Evolutionary conservation across 2,797 vertebrate genomes (phyloP), one percentile per base, ranked within the genome.

Genomic region (Peromyscus melanophrys): DNA sequence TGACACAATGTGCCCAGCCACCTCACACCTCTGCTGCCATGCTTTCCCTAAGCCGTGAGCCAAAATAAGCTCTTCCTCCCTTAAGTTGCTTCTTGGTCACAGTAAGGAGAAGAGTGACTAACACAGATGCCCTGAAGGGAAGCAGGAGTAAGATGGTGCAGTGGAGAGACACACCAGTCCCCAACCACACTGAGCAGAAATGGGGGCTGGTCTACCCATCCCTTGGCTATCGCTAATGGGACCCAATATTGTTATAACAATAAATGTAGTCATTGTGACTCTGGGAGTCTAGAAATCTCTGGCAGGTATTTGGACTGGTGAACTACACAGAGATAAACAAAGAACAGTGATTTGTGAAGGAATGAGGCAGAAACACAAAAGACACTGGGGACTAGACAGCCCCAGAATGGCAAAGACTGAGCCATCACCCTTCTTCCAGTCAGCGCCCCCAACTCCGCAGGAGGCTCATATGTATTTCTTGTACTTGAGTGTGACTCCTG

Each of bases 361-460:
- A 76, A 90, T 46, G 25, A n/a, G 9, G 52, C 76, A 34, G n/a
- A 82, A 67, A 46, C 19, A 23, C 21, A 31, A 75, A 85, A 57
- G 61, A 37, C 4, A 0, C 23, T 19, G 17, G 89, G 31, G 16
- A 37, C n/a, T 6, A 37, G 4, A 57, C 21, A 2, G 6, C 25
- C 57, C 49, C 52, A 43, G 13, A 63, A 37, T 27, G 37, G 8
- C 61, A 31, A 29, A 63, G 63, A 37, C n/a, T 12, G 23, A 21
- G 52, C 1, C 3, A 1, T 0, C 0, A 12, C 1, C 14, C 7
- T 4, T 21, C 46, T 27, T 27, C 19, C 57, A 31, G 75, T 13
- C 6, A 1, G 2, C 19, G 57, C 10, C 8, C 13, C 63, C 21
- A 4, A 81, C 11, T 10, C 55, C 23, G 7, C 25, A 14, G 0